Percentiles rank a stretch among this genome's conserved stretches.
Conservation (phyloP, 2,797 vertebrate species). For the Tiaroga cobitis region DNA sequence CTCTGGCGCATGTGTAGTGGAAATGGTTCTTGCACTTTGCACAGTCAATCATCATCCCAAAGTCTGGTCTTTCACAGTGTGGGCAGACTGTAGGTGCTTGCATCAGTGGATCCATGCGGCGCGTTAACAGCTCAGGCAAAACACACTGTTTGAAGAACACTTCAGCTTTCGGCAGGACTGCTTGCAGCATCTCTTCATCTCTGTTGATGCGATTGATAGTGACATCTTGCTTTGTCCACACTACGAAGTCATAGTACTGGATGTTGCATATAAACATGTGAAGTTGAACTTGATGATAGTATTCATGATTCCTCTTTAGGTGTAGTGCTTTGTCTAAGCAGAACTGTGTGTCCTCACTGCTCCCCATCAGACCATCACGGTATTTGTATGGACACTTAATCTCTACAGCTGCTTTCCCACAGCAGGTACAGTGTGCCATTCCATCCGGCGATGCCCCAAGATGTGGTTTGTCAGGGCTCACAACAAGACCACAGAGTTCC, state of each 20-base stretch:
- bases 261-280: constrained; percentile 34
- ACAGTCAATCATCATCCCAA: constrained; percentile 28
- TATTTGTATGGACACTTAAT: constrained; percentile 34
- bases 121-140: constrained; percentile 31
- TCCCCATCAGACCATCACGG: constrained; percentile 8
- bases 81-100: not conserved
- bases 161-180: not conserved
- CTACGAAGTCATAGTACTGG: constrained; percentile 29
- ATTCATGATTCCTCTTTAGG: constrained; percentile 6
- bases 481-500: no score
- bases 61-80: constrained; percentile 10
- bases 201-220: not conserved
- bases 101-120: constrained; percentile 22
- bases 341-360: constrained; percentile 23
- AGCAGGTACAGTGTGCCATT: no score
- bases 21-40: constrained; percentile 7
- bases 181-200: constrained; percentile 15
- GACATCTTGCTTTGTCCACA: constrained; percentile 14
- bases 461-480: no score
- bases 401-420: no score
- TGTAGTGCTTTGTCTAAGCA: not conserved
- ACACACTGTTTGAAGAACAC: not conserved
- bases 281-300: constrained; percentile 28
- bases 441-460: no score
- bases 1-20: not conserved